These are phyloP conservation scores for Agrotis clavis DNA, from an alignment of 2,888 invertebrate genomes.

Conservation along the genomic window DNA sequence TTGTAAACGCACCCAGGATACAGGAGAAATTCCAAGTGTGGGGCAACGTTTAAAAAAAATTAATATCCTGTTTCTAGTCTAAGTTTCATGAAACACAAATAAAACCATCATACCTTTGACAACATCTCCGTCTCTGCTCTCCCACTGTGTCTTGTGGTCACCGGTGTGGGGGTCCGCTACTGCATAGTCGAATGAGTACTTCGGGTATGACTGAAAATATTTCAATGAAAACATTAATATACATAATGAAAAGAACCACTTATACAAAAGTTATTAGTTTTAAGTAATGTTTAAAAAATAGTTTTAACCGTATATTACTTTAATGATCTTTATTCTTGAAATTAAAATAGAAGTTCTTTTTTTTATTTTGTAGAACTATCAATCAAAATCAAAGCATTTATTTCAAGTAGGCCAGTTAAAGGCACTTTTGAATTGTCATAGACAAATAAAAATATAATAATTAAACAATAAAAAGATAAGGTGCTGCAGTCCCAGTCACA, in stretches of 20 bases:
- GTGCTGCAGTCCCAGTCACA: too few species aligned
- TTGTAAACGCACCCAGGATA: too few species aligned
- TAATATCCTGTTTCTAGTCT: not conserved
- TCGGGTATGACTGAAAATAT: conserved; percentile 89
- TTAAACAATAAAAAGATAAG: too few species aligned
- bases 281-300: not conserved
- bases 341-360: not conserved
- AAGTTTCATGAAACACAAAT: not conserved
- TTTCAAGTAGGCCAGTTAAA: too few species aligned
- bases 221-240: conserved; percentile 11
- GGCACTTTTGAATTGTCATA: not conserved
- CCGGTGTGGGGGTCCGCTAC: conserved; percentile 92
- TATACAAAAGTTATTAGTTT: not conserved
- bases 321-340: not conserved
- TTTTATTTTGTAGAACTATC: not conserved
- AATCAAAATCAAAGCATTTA: not conserved
- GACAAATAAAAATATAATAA: too few species aligned
- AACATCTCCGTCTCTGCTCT: conserved; percentile 91
- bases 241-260: not conserved
- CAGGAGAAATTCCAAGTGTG: too few species aligned
- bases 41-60: too few species aligned
- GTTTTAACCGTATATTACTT: not conserved
- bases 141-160: conserved; percentile 92
- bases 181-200: conserved; percentile 92
- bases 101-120: conserved; percentile 85